A percentile compares a stretch with the other conserved stretches of the same genome.
Evolutionary conservation across 2,888 invertebrate species (phyloP).

Genomic region (Caenorhabditis uteleia): DNA sequence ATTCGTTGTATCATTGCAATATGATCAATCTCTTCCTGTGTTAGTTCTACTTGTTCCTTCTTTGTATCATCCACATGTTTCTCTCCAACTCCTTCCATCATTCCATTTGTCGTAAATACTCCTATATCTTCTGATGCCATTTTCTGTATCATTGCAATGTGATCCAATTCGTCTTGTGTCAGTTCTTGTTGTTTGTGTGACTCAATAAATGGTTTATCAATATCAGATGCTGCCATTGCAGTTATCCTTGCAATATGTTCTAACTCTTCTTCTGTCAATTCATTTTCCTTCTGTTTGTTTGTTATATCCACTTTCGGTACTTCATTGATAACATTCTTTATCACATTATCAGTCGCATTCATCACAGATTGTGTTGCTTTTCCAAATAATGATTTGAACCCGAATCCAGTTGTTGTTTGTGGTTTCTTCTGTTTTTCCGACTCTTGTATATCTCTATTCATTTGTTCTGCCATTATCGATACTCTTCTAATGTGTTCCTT

Average conservation of each 20-base stretch:
- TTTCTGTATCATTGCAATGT: constrained; percentile 6
- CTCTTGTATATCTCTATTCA: constrained; percentile 17
- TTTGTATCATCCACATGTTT: constrained; percentile 5
- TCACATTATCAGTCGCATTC: constrained; percentile 22
- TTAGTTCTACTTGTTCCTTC: constrained; percentile 5
- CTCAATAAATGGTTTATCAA: constrained; percentile 1
- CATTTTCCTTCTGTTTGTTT: constrained; percentile 4
- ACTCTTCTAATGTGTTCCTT: constrained; percentile 39
- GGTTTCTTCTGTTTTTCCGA: constrained; percentile 6
- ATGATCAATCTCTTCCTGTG: constrained; percentile 36
- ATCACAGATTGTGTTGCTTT: constrained; percentile 37
- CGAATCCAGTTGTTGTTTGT: constrained; percentile 13
- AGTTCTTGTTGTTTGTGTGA: background rate
- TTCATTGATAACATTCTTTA: constrained; percentile 21
- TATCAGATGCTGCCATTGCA: constrained; percentile 30
- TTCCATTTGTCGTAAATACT: constrained; percentile 6
- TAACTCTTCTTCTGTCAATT: constrained; percentile 57
- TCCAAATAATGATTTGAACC: constrained; percentile 37
- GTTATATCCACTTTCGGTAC: too few relatives aligned
- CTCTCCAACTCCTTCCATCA: too few relatives aligned
- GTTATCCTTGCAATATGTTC: constrained; percentile 59
- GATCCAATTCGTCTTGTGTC: constrained; percentile 9
- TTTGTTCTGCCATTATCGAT: constrained; percentile 21
- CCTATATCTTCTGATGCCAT: constrained; percentile 9
- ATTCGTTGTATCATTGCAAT: constrained; percentile 32